phyloP scores from a whole-genome alignment of 2,797 vertebrate genomes.

The Crocidura indochinensis region DNA sequence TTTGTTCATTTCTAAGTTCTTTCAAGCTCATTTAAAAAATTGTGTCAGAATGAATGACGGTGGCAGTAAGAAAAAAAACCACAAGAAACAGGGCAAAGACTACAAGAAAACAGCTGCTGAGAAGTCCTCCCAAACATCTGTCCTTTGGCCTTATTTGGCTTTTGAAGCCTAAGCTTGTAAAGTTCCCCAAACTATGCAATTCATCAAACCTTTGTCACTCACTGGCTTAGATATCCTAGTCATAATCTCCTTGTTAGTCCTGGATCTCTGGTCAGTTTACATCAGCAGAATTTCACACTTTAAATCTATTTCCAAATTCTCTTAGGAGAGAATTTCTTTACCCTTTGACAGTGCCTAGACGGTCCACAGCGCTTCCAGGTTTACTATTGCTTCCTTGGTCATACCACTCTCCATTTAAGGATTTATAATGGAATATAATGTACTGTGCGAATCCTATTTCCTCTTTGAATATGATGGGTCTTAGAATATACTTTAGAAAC shows the following conservation, averaged over 20 bases:
- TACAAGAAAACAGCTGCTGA: constrained; percentile 30
- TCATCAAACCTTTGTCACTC: constrained; percentile 61
- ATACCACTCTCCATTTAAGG: background rate
- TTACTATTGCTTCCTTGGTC: background rate
- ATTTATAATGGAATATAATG: constrained; percentile 20
- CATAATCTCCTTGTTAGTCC: constrained; percentile 29
- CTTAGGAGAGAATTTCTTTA: constrained; percentile 24
- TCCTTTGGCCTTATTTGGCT: constrained; percentile 51
- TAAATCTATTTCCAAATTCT: constrained; percentile 32
- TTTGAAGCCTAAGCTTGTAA: constrained; percentile 48
- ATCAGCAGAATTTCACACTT: constrained; percentile 13
- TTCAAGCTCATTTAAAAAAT: constrained; percentile 69
- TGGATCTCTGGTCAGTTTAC: constrained; percentile 30
- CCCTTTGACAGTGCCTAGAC: background rate
- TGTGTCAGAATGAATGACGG: constrained; percentile 61
- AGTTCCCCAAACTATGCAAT: constrained; percentile 19
- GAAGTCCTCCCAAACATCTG: background rate
- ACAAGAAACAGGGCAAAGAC: constrained; percentile 22
- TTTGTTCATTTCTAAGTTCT: constrained; percentile 53
- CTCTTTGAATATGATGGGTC: background rate
- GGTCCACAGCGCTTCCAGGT: constrained; percentile 12
- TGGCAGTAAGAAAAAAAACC: too few relatives aligned
- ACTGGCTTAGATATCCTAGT: constrained; percentile 41
- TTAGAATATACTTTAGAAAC: constrained; percentile 13
- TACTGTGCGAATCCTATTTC: background rate